Base-by-base conservation (phyloP, 2,113 vertebrate genomes). In the Psettodes erumei region DNA sequence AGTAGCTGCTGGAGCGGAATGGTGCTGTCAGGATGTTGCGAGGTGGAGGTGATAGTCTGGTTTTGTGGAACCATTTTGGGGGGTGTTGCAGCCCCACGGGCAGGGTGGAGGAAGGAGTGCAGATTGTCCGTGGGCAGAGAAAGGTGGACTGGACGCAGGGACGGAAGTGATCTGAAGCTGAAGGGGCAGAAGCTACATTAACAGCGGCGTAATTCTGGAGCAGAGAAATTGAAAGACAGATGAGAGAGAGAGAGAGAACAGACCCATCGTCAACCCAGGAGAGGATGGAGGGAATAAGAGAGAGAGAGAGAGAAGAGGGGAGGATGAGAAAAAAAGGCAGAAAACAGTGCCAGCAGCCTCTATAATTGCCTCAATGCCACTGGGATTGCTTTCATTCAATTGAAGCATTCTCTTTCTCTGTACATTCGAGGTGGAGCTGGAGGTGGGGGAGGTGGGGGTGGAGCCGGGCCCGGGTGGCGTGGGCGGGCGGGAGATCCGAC, bases 181-280 rank as follows among this genome's bases (percentile, higher is more conserved):
- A 93, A 84, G 85, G 59, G 89, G 92, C 91, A 93, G 92, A 89
- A 93, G 93, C 89, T 79, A 82, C 88, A 88, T 90, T 93, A 92
- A 90, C 90, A 90, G 92, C 86, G 88, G 88, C 89, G 82, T 91
- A 85, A 91, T 93, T 88, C 89, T 86, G 84, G 75, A 87, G 43
- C 16, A 25, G 74, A 69, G 69, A 78, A 78, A 85, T 37, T 43
- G 42, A 86, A 71, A 85, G 64, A 59, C 45, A 71, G 72, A 69
- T 59, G 68, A 55, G 50, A 71, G 50, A 6, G 75, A 74, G 61
- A n/a, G 16, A n/a, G 48, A 27, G 8, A 45, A 19, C 42, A 45
- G 42, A 45, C 42, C 18, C 42, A 3, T 19, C 18, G 1, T 45
- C 42, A 4, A 8, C 42, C 42, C 42, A 18, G 13, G 76, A 71